These are phyloP conservation scores for Pagetopsis macropterus DNA, from an alignment of 2,797 vertebrate genomes.

Conservation along the genomic window DNA sequence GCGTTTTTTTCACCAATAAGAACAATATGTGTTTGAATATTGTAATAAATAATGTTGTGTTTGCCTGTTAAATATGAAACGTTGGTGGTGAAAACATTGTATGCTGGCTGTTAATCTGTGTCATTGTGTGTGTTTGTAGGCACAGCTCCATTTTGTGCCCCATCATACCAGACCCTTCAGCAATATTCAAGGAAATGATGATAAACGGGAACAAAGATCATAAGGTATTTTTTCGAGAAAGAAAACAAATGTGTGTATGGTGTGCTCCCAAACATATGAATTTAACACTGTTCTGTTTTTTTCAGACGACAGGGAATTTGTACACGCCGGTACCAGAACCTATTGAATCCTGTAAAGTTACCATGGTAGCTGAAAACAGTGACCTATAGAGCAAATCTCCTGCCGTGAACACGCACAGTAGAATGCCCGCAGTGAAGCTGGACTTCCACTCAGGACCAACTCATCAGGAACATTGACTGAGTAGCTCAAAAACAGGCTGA, in stretches of 20 bases:
- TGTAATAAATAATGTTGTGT: not conserved
- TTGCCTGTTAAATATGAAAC: not conserved
- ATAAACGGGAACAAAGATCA: conserved; percentile 54
- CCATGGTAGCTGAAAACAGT: fast-evolving
- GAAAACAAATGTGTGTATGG: not conserved
- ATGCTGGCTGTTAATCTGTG: not conserved
- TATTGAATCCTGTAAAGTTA: conserved; percentile 25
- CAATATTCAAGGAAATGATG: conserved; percentile 69
- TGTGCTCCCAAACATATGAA: not conserved
- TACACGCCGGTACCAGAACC: conserved; percentile 32
- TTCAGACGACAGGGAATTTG: conserved; percentile 1
- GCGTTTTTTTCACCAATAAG: not conserved
- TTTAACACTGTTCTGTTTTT: not conserved
- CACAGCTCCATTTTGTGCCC: conserved; percentile 61
- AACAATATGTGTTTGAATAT: not conserved
- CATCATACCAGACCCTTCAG: conserved; percentile 59
- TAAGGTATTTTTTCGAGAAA: conserved; percentile 37
- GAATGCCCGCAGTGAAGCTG: not conserved
- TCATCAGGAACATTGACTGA: conserved; percentile 2
- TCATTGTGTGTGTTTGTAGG: conserved; percentile 33
- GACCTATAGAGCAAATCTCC: fast-evolving
- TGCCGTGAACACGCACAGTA: not conserved
- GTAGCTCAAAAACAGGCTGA: not conserved
- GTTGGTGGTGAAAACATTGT: not conserved
- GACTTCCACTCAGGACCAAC: not conserved